These are phyloP conservation scores for Hylaeus anthracinus DNA, from an alignment of 1,140 invertebrate genomes.

Conservation along the genomic window DNA sequence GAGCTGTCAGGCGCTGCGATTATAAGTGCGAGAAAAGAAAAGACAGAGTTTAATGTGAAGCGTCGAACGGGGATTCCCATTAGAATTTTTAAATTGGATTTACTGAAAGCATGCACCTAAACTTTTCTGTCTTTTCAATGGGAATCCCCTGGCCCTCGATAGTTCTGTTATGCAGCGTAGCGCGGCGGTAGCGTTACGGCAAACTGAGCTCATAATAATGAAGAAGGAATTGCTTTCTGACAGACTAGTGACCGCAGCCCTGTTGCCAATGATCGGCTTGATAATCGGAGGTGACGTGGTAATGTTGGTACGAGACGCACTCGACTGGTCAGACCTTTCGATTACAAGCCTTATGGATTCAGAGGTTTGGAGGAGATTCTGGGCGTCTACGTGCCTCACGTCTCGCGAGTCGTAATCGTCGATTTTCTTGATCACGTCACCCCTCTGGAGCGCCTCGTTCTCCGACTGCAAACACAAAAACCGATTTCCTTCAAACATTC, in stretches of 20 bases:
- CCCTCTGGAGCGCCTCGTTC: conserved; percentile 90
- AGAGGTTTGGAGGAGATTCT: conserved; percentile 92
- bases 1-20: conserved; percentile 46
- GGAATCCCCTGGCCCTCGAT: too few species aligned
- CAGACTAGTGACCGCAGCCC: conserved; percentile 74
- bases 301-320: conserved; percentile 59
- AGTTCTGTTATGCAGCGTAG: conserved; percentile 3
- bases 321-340: conserved; percentile 81
- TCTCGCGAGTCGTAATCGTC: conserved; percentile 92
- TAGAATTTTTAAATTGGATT: too few species aligned
- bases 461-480: conserved; percentile 84
- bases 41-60: conserved; percentile 17
- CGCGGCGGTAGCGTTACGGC: conserved; percentile 19
- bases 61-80: neutral
- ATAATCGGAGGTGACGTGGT: conserved; percentile 78
- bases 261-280: conserved; percentile 68
- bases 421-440: conserved; percentile 94
- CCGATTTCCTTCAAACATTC: neutral
- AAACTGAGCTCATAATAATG: conserved; percentile 45
- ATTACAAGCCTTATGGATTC: conserved; percentile 83
- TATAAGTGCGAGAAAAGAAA: conserved; percentile 2
- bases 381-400: conserved; percentile 94
- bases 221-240: conserved; percentile 70
- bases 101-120: too few species aligned
- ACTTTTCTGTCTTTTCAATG: too few species aligned